Evolutionary conservation across 2,797 vertebrate genomes (phyloP), one percentile per base, ranked within the genome.

Genomic region (Chelon auratus): DNA sequence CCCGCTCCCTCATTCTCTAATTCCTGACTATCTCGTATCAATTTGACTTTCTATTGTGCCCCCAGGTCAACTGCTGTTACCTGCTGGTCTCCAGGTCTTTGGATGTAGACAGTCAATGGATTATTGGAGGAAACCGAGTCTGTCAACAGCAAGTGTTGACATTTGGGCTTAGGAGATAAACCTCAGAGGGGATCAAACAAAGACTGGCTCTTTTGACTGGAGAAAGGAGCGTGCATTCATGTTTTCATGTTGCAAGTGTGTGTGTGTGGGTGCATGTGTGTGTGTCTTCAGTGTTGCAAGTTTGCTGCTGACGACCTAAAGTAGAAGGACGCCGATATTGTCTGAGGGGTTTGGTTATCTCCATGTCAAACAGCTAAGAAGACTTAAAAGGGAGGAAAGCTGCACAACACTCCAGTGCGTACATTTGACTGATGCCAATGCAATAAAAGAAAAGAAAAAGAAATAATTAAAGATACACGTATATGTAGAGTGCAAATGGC

Each of bases 231-330:
- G 67, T 83, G 63, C 24, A 26, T 78, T 54, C 30, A 6, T 33
- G 30, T 33, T 33, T 78, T 54, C 30, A 33, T 33, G 30, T 33
- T 33, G 5, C 30, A 7, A 7, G 30, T 33, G 30, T 55, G 61
- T 57, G 39, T 48, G 53, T 33, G 48, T 39, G 57, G 54, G 50
- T 56, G 58, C 50, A 45, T 62, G 62, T 1, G 78, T 92, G 87
- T 93, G 89, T 89, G 86, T 89, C 89, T 92, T 90, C 68, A 64
- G 56, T 74, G 80, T 72, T 78, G 63, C 62, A 77, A 63, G 76
- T 82, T 69, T 92, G 89, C 89, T 84, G 84, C 78, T 88, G 90
- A 92, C 92, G 93, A 91, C 88, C 91, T 93, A 61, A 95, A 95
- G 95, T 90, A 90, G 83, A 80, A 75, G 82, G 68, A 78, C 68